Evolutionary conservation across 2,888 invertebrate genomes (phyloP).

Genomic region (Nomada hirtipes): DNA sequence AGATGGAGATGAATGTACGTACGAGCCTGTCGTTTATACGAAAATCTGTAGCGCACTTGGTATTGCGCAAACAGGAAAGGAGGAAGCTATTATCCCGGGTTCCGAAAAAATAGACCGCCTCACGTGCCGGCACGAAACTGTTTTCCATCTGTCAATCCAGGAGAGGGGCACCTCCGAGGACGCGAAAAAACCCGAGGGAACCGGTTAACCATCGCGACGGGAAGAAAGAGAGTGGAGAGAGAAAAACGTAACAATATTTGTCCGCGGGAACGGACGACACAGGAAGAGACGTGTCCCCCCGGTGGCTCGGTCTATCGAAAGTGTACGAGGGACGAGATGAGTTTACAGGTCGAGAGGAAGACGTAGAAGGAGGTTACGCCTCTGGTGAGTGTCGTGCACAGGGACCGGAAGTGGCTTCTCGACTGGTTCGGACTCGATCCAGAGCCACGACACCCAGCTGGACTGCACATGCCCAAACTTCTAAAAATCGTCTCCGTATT

Average conservation of each 20-base stretch:
- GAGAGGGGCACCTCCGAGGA: background rate
- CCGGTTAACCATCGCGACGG: conserved; percentile 1
- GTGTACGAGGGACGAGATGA: conserved; percentile 14
- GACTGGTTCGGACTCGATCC: conserved; percentile 70
- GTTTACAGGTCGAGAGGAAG: conserved; percentile 31
- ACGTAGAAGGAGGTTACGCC: conserved; percentile 59
- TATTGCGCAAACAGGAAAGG: no score
- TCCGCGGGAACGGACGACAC: conserved; percentile 14
- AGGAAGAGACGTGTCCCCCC: conserved; percentile 25
- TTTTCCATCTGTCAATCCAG: background rate
- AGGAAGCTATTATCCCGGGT: no score
- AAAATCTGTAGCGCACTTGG: no score
- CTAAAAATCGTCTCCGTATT: conserved; percentile 48
- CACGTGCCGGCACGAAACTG: background rate
- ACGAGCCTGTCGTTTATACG: background rate
- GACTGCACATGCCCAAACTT: conserved; percentile 76
- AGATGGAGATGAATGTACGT: background rate
- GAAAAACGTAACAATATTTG: conserved; percentile 27
- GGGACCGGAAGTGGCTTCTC: conserved; percentile 80
- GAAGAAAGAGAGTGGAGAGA: background rate
- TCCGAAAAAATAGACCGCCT: no score
- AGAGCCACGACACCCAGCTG: conserved; percentile 73
- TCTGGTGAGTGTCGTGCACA: conserved; percentile 78
- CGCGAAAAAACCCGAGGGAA: background rate
- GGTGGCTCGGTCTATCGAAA: conserved; percentile 25